These are phyloP conservation scores for Ciona savignyi DNA, from an alignment of 23 tunicate species.

Conservation along the genomic window DNA sequence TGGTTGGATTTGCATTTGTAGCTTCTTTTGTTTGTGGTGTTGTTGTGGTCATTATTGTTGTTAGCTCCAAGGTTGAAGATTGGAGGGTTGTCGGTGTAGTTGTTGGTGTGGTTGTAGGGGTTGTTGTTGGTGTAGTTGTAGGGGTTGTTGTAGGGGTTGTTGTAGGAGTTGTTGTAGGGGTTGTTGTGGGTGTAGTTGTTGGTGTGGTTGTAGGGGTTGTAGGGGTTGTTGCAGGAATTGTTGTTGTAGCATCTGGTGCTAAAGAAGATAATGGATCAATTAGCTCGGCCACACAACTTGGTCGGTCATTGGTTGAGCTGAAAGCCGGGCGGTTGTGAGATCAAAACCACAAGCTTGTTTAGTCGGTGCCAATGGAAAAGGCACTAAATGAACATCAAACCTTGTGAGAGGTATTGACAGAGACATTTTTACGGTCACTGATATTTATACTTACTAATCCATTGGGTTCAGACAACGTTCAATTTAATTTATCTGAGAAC, in stretches of 20 bases:
- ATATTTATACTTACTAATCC: too few species aligned
- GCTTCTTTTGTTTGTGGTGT: constrained; percentile 6
- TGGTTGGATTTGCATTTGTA: neutral
- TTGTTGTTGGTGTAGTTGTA: constrained; percentile 8
- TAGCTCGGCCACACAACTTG: neutral
- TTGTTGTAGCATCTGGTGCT: constrained; percentile 2
- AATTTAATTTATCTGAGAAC: too few species aligned
- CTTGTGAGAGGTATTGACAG: too few species aligned
- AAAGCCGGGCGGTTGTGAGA: neutral
- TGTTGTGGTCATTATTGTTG: constrained; percentile 11
- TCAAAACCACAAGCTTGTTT: neutral
- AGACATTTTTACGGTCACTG: too few species aligned
- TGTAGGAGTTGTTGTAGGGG: neutral
- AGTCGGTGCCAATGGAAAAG: too few species aligned
- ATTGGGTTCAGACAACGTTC: too few species aligned
- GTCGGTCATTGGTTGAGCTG: neutral
- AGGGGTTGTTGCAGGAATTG: neutral
- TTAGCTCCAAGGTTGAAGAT: neutral
- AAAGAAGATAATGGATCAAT: neutral
- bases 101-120: too few species aligned
- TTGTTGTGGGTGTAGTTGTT: neutral
- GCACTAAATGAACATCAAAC: too few species aligned
- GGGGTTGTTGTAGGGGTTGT: constrained; percentile 1
- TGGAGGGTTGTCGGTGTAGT: neutral
- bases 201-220: constrained; percentile 2